Evolutionary conservation across 2,113 vertebrate species (phyloP), one percentile per base, ranked within the genome.

Genomic region (Cynopterus brachyotis): DNA sequence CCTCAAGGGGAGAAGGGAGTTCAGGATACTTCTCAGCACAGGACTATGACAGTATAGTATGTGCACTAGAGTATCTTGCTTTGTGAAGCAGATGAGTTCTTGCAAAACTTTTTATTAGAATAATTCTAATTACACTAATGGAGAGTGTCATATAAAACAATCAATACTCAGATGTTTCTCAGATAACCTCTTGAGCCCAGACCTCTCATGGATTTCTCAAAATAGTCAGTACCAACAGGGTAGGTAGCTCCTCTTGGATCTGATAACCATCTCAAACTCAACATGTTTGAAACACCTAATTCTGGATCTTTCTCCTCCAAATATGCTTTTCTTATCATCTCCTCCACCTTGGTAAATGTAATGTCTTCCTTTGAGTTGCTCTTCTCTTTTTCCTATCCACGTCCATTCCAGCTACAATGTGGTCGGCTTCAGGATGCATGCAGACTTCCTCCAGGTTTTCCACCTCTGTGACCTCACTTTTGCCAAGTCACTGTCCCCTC

Each of bases 1-100:
- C 85, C 97, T 97, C 96, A 40, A 62, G 85, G 72, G 78, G 80
- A 88, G 32, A 37, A 69, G 88, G 50, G 53, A 78, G 37, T 32
- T 67, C 79, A 37, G 72, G 79, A 83, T 75, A 84, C 50, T 69
- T 72, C 72, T 95, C 53, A 95, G 89, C 69, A 55, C 28, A 84
- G 81, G 94, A 95, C 57, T 50, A 1, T 37, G 73, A 37, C 35
- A 70, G 45, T 30, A 22, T 4, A 40, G 45, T 35, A 11, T 40
- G 55, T n/a, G 84, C 69, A 82, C 91, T 73, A 64, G 76, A 59
- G 40, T 35, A 24, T 35, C 89, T 47, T 55, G 45, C 62, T 91
- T 83, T 78, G 45, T 70, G 83, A 96, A 91, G 73, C 57, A 69
- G n/a, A 88, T 42, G 40, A 84, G 32, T n/a, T 69, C 66, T 75